These are phyloP conservation scores for Balanococcus diminutus DNA, from an alignment of 2,888 invertebrate species.

Conservation along the genomic window DNA sequence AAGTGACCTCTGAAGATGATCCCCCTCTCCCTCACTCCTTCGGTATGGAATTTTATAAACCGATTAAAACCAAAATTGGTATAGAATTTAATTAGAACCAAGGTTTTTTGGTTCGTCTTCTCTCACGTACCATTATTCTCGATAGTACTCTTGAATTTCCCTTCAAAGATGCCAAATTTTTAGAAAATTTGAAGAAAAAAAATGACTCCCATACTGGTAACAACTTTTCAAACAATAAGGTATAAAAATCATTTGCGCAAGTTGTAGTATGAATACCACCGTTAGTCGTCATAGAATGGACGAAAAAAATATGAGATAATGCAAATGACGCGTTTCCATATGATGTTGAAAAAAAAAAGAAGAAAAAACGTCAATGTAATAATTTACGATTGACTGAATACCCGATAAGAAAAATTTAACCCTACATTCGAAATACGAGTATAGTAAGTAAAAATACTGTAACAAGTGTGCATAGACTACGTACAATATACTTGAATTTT, in stretches of 20 bases:
- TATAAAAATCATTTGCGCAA: too few relatives aligned
- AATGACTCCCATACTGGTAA: too few relatives aligned
- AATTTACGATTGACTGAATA: constrained; percentile 2
- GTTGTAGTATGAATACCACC: too few relatives aligned
- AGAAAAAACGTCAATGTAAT: constrained; percentile 4
- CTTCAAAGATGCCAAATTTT: too few relatives aligned
- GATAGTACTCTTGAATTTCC: too few relatives aligned
- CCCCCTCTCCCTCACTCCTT: background rate
- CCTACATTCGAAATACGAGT: background rate
- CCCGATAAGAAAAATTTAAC: background rate
- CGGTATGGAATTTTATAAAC: too few relatives aligned
- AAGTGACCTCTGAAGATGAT: background rate
- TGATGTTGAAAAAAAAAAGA: background rate
- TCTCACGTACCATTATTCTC: too few relatives aligned
- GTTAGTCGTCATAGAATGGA: background rate
- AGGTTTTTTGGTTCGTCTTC: too few relatives aligned
- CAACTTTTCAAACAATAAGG: too few relatives aligned
- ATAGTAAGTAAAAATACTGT: background rate
- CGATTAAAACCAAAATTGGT: too few relatives aligned
- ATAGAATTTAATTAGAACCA: too few relatives aligned
- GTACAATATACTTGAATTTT: background rate
- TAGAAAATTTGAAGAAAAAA: too few relatives aligned
- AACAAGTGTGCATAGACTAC: background rate
- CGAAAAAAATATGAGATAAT: background rate
- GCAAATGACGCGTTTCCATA: background rate